A percentile compares a stretch with the other conserved stretches of the same genome.
phyloP scores from a whole-genome alignment of 2,888 invertebrate genomes.

The Serrognathus titanus region DNA sequence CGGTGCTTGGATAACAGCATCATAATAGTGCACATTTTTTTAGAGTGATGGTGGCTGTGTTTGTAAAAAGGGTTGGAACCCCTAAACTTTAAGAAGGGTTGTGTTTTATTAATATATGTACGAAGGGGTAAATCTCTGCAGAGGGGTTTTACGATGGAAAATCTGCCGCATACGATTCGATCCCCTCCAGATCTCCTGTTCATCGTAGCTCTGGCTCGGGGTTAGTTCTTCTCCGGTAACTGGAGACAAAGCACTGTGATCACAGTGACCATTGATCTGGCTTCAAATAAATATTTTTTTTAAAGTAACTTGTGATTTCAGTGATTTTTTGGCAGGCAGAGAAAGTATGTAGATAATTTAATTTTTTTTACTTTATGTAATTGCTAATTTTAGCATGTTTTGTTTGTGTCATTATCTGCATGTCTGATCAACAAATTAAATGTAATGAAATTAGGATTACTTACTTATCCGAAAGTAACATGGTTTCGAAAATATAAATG shows the following conservation, averaged over 20 bases:
- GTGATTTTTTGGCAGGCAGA: too few relatives aligned
- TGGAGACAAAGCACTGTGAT: constrained; percentile 36
- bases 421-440: too few relatives aligned
- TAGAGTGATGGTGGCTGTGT: background rate
- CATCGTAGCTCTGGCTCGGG: constrained; percentile 9
- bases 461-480: too few relatives aligned
- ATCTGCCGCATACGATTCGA: constrained; percentile 8
- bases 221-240: constrained; percentile 24
- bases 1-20: too few relatives aligned
- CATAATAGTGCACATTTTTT: background rate
- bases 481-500: too few relatives aligned
- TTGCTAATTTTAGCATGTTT: too few relatives aligned
- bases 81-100: constrained; percentile 19
- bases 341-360: too few relatives aligned
- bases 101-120: constrained; percentile 5
- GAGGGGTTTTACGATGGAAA: constrained; percentile 14
- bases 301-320: too few relatives aligned
- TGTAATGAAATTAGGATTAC: too few relatives aligned
- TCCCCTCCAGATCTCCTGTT: constrained; percentile 25
- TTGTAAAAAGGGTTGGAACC: constrained; percentile 15
- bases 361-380: too few relatives aligned
- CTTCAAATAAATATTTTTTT: too few relatives aligned
- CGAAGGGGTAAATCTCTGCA: constrained; percentile 22
- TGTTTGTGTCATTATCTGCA: too few relatives aligned
- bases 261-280: constrained; percentile 38